Percentiles rank a stretch among this genome's conserved stretches.
These are phyloP conservation scores for Echinometra lucunter DNA, from an alignment of 53 echinoderm and acorn worm species.

Conservation along the genomic window DNA sequence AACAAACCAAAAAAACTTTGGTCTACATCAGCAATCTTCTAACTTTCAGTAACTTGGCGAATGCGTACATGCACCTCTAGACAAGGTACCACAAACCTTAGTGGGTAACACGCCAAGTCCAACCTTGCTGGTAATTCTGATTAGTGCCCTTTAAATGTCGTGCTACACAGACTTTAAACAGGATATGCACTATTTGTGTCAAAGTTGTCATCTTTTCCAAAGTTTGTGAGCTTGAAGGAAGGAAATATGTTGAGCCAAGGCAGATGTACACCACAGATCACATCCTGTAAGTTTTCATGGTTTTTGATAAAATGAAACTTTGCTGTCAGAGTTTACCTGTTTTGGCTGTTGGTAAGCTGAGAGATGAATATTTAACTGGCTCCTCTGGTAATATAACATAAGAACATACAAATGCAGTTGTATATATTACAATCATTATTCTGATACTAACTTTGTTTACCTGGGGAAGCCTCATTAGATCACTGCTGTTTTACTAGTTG, in stretches of 20 bases:
- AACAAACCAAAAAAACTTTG: no score
- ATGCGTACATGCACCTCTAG: no score
- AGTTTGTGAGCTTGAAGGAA: not conserved
- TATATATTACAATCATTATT: no score
- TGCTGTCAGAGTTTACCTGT: slow-evolving; percentile 29
- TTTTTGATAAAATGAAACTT: not conserved
- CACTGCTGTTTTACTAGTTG: no score
- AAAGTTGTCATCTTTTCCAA: not conserved
- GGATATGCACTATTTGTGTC: not conserved
- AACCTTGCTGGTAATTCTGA: no score
- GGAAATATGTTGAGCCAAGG: slow-evolving; percentile 6
- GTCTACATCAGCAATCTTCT: no score
- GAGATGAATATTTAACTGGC: not conserved
- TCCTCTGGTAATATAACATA: slow-evolving; percentile 10
- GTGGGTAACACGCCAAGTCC: no score
- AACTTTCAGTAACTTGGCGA: no score
- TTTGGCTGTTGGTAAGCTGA: not conserved
- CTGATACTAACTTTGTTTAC: no score
- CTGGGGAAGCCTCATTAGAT: no score
- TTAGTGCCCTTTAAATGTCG: no score
- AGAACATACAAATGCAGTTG: not conserved
- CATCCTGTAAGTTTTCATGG: slow-evolving; percentile 26
- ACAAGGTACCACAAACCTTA: no score
- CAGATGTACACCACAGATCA: not conserved
- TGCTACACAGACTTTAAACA: not conserved